A percentile compares a stretch with the other conserved stretches of the same genome.
Conservation (phyloP, 2,797 vertebrate species). For the Melanotaenia parkinsoni region DNA sequence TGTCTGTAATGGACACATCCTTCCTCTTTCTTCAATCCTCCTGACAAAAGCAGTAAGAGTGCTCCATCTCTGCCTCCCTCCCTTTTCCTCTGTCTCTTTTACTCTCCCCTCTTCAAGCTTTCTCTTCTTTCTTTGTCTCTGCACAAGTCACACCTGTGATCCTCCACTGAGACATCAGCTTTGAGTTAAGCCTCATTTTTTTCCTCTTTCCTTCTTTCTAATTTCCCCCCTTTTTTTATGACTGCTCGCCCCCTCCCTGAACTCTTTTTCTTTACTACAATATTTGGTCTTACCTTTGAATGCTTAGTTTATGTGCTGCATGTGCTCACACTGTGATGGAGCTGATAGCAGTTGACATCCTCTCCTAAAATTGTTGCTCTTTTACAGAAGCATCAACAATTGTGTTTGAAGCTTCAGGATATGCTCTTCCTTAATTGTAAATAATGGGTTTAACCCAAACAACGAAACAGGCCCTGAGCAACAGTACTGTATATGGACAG, state of each 20-base stretch:
- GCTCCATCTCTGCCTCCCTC: conserved; percentile 53
- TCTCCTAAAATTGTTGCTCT: conserved; percentile 14
- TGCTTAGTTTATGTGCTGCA: conserved; percentile 9
- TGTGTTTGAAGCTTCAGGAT: background rate
- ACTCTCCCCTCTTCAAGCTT: conserved; percentile 40
- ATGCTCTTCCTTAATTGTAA: background rate
- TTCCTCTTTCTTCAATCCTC: conserved; percentile 67
- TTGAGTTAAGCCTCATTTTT: conserved; percentile 55
- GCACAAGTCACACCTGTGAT: conserved; percentile 74
- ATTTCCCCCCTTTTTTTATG: conserved; percentile 24
- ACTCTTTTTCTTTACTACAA: conserved; percentile 9
- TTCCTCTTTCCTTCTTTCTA: conserved; percentile 29
- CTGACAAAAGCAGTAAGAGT: conserved; percentile 65
- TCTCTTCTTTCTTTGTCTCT: conserved; percentile 57
- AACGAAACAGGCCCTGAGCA: background rate
- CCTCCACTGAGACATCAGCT: conserved; percentile 61
- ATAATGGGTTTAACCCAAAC: background rate
- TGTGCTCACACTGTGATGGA: conserved; percentile 9
- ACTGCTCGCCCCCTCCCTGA: conserved; percentile 29
- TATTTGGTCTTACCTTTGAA: background rate
- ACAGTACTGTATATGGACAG: background rate
- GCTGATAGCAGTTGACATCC: conserved; percentile 8
- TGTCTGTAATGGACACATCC: conserved; percentile 73
- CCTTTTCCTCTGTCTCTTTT: conserved; percentile 23
- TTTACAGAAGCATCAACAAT: background rate